Percentiles rank a stretch among this genome's conserved stretches.
phyloP scores from a whole-genome alignment of 2,888 invertebrate genomes.

The Andrena trimmerana region DNA sequence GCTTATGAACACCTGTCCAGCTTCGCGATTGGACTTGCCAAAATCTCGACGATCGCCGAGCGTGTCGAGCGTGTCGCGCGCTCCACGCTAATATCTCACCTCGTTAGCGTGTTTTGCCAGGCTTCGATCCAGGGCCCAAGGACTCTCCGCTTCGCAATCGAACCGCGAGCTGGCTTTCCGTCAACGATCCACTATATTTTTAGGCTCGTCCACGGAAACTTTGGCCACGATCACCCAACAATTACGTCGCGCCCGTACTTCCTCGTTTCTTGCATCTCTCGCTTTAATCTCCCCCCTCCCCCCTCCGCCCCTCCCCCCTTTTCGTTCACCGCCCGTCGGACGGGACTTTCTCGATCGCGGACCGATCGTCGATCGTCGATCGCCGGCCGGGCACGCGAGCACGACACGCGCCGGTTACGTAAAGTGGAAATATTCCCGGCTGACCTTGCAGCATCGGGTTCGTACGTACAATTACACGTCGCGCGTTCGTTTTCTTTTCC shows the following conservation, averaged over 20 bases:
- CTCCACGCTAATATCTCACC: not conserved
- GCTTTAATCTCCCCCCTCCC: too few species aligned
- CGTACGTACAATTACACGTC: slow-evolving; percentile 35
- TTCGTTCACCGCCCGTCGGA: not conserved
- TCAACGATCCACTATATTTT: slow-evolving; percentile 59
- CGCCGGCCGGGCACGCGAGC: not conserved
- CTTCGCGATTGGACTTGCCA: not conserved
- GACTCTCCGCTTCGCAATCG: slow-evolving; percentile 48
- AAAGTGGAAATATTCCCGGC: slow-evolving; percentile 48
- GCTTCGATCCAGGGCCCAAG: slow-evolving; percentile 1
- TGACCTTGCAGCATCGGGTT: slow-evolving; percentile 45
- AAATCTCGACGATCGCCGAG: slow-evolving; percentile 1
- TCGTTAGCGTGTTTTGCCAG: slow-evolving; percentile 9
- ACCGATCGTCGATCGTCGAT: not conserved
- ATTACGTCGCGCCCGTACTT: not conserved
- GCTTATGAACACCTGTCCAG: slow-evolving; percentile 22
- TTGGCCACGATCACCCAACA: slow-evolving; percentile 5
- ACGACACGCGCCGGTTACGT: slow-evolving; percentile 42
- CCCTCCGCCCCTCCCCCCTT: too few species aligned
- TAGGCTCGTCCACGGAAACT: slow-evolving; percentile 41
- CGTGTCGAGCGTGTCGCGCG: not conserved
- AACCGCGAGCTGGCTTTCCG: slow-evolving; percentile 41
- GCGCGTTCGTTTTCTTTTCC: slow-evolving; percentile 39
- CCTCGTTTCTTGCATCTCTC: not conserved
- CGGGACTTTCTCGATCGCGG: not conserved